Evolutionary conservation across 2,888 invertebrate species (phyloP), one percentile per base, ranked within the genome.

Genomic region (Ornithoptera priamus): DNA sequence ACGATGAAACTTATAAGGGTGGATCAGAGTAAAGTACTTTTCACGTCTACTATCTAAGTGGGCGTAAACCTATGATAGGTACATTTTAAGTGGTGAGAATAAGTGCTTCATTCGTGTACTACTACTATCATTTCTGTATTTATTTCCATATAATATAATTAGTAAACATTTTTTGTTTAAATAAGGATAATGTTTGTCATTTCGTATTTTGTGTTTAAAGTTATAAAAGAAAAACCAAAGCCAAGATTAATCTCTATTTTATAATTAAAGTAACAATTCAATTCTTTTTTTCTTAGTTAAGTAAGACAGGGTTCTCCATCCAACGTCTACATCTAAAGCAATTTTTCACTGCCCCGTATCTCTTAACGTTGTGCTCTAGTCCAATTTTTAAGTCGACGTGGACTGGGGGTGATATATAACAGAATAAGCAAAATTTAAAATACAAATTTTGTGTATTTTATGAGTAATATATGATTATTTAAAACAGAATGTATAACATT

Each of bases 321-420:
- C 78, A 81, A 87, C 83, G 85, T 87, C 86, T 87, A 84, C 81
- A 86, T 87, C 80, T 80, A 76, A 76, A 79, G 85, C 80, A 83
- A 88, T 89, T 87, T 89, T 88, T 88, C 86, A 86, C 83, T 76
- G 80, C 81, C 80, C 78, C 75, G 76, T 77, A 78, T 78, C 77
- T 76, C 74, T 68, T 73, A 74, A 73, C 69, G 64, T 73, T 75
- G 73, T 74, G 69, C 67, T 75, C 71, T 75, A 74, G 77, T 75
- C 67, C 76, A 79, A 78, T 74, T 68, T 74, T 76, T 72, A 74
- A 79, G 75, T 72, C 77, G 77, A 80, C 79, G 74, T 73, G 72
- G 71, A 70, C 70, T 69, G 75, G 78, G 77, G 75, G 61, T 65
- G 72, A 73, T 73, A 70, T 71, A 74, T 72, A 66, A 59, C 64